Conservation (phyloP, 2,888 invertebrate species). For the Corbicula japonica region DNA sequence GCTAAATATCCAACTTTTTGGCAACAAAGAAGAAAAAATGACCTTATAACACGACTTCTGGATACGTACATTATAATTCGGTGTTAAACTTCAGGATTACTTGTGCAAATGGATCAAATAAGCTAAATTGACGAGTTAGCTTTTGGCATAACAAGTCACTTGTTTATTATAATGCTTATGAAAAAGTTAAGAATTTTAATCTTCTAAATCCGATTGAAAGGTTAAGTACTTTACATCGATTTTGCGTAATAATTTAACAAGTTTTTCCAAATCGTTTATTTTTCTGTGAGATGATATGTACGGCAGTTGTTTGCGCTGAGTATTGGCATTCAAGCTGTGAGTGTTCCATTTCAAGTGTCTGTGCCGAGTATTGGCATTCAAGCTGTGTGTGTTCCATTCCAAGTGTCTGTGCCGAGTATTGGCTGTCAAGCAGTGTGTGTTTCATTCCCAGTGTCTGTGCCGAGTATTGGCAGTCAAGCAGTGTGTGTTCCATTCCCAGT, state of each 20-base stretch:
- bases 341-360: too few species aligned
- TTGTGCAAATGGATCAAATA: conserved; percentile 30
- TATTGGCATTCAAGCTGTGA: too few species aligned
- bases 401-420: too few species aligned
- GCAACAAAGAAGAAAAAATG: conserved; percentile 1
- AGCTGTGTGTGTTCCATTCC: too few species aligned
- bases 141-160: conserved; percentile 46
- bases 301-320: too few species aligned
- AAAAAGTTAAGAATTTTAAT: conserved; percentile 11
- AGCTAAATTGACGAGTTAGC: conserved; percentile 38
- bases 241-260: conserved; percentile 40
- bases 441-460: too few species aligned
- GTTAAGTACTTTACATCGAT: conserved; percentile 47
- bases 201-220: conserved; percentile 38
- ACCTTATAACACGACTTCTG: conserved; percentile 36
- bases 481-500: too few species aligned
- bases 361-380: too few species aligned
- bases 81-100: conserved; percentile 29
- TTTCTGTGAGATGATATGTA: too few species aligned
- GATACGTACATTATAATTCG: conserved; percentile 26
- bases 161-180: conserved; percentile 31
- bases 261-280: conserved; percentile 21
- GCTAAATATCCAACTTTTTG: neutral
- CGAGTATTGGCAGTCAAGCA: too few species aligned
- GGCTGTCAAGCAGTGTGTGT: too few species aligned